These are phyloP conservation scores for Pyxicephalus adspersus DNA, from an alignment of 2,113 vertebrate genomes.

Conservation along the genomic window DNA sequence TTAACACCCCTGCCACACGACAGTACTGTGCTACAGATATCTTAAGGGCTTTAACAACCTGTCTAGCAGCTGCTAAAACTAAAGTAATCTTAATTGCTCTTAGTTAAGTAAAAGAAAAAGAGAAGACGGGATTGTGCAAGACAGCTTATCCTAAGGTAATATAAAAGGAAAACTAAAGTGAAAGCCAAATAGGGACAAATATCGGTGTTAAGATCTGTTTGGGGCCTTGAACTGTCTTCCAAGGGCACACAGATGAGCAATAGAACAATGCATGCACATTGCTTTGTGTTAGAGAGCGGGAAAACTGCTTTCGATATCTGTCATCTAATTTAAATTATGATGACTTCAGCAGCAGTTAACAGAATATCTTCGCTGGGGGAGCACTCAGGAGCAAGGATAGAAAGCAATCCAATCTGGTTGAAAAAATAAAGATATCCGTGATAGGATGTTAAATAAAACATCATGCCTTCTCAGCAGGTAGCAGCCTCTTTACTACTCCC, in stretches of 20 bases:
- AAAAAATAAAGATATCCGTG: constrained; percentile 66
- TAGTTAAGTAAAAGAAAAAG: too few species aligned
- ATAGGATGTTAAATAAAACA: constrained; percentile 72
- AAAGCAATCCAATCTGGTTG: constrained; percentile 53
- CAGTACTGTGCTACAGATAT: too few species aligned
- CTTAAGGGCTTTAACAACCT: too few species aligned
- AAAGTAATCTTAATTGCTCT: too few species aligned
- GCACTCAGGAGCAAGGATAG: constrained; percentile 51
- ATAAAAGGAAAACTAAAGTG: constrained; percentile 1
- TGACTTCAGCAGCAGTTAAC: constrained; percentile 52
- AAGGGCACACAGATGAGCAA: constrained; percentile 33
- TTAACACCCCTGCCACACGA: too few species aligned
- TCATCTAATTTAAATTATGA: constrained; percentile 56
- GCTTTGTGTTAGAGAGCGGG: constrained; percentile 14
- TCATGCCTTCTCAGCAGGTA: constrained; percentile 66
- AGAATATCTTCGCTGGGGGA: constrained; percentile 38
- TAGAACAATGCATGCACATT: constrained; percentile 25
- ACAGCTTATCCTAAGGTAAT: background rate
- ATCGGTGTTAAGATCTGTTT: constrained; percentile 8
- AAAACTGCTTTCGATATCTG: constrained; percentile 52
- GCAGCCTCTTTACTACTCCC: constrained; percentile 67
- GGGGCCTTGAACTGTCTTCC: constrained; percentile 42
- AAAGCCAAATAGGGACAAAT: constrained; percentile 3
- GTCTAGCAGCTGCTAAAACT: too few species aligned
- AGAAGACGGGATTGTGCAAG: background rate